Percentiles rank a stretch among this genome's conserved stretches.
Conservation (phyloP, 92 coral and sea anemone species). For the Paramuricea clavata region DNA sequence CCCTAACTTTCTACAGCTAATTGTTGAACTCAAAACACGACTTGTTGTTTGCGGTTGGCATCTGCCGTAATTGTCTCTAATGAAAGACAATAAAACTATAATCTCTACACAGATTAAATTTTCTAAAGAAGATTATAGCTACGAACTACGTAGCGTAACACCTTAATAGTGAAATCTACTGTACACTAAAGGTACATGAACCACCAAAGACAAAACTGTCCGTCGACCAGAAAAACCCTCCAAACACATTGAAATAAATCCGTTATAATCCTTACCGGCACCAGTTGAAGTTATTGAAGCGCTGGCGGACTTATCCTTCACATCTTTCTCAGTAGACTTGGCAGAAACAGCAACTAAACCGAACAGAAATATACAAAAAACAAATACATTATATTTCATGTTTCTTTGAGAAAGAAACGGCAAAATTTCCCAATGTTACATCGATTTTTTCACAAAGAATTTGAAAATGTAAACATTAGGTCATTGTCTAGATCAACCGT, state of each 20-base stretch:
- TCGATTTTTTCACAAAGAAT: background rate
- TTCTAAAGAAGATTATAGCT: too few relatives aligned
- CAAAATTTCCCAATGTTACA: background rate
- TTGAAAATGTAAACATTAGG: background rate
- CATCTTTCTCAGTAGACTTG: background rate
- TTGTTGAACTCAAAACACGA: too few relatives aligned
- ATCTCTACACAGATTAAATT: too few relatives aligned
- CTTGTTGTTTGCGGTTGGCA: too few relatives aligned
- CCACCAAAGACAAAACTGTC: background rate
- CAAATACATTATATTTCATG: conserved; percentile 33
- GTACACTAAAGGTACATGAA: too few relatives aligned
- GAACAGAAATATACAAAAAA: conserved; percentile 8
- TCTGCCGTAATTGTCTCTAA: too few relatives aligned
- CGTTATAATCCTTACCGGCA: conserved; percentile 9
- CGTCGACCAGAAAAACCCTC: background rate
- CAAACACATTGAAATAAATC: background rate
- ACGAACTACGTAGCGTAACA: too few relatives aligned
- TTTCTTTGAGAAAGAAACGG: background rate
- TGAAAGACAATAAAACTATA: too few relatives aligned
- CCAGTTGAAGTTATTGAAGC: background rate
- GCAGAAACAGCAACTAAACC: conserved; percentile 10
- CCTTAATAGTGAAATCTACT: too few relatives aligned
- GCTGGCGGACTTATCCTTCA: background rate
- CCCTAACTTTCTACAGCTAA: too few relatives aligned
- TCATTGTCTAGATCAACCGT: background rate